Evolutionary conservation across 1,140 invertebrate genomes (phyloP).

Genomic region (Euwallacea similis): DNA sequence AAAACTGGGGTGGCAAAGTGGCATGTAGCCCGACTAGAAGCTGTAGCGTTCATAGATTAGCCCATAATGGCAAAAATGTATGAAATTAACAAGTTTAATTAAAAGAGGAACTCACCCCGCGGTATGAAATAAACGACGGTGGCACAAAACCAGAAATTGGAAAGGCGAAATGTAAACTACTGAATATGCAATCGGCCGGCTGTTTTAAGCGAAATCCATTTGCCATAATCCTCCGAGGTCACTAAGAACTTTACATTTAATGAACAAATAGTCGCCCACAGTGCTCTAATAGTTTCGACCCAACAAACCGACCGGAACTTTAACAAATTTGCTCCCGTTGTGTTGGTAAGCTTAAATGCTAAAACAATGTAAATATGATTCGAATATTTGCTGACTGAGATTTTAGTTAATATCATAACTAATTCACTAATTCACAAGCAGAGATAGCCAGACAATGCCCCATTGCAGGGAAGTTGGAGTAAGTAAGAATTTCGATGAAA

Average conservation of each 20-base stretch:
- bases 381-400: slow-evolving; percentile 5
- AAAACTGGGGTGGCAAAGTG: too few relatives aligned
- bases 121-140: not conserved
- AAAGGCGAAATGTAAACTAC: slow-evolving; percentile 38
- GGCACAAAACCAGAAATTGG: slow-evolving; percentile 27
- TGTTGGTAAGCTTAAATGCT: slow-evolving; percentile 11
- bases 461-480: too few relatives aligned
- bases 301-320: slow-evolving; percentile 29
- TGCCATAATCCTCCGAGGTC: slow-evolving; percentile 34
- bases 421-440: too few relatives aligned
- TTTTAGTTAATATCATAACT: not conserved
- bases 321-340: slow-evolving; percentile 26
- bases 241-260: slow-evolving; percentile 38
- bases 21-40: too few relatives aligned
- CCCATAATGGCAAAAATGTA: not conserved
- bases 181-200: slow-evolving; percentile 36
- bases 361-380: slow-evolving; percentile 18
- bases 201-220: slow-evolving; percentile 39
- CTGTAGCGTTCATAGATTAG: not conserved
- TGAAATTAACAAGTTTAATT: slow-evolving; percentile 2
- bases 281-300: slow-evolving; percentile 33
- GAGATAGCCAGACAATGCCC: too few relatives aligned
- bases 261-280: slow-evolving; percentile 33
- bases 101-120: not conserved
- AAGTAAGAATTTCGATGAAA: too few relatives aligned